Evolutionary conservation across 2,113 vertebrate species (phyloP).

Genomic region (Gallinago paraguaiae): DNA sequence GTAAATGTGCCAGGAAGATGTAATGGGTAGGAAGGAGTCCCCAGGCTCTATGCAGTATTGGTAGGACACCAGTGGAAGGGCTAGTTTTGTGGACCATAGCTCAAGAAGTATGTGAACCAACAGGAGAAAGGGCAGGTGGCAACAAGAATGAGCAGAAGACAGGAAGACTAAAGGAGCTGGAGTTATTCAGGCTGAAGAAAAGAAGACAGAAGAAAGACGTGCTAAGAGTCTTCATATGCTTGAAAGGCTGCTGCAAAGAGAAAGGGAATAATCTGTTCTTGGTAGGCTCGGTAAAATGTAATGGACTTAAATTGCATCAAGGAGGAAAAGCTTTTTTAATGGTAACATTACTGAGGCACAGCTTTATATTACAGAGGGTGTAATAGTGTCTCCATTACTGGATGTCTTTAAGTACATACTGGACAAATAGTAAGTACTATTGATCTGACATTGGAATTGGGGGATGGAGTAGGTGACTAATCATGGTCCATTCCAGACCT

Average conservation of each 20-base stretch:
- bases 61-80: not conserved
- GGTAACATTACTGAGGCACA: conserved; percentile 34
- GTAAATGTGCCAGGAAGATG: not conserved
- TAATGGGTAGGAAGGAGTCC: not conserved
- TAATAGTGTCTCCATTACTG: conserved; percentile 20
- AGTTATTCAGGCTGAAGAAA: not conserved
- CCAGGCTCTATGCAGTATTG: not conserved
- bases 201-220: not conserved
- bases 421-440: conserved; percentile 27
- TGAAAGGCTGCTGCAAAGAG: not conserved
- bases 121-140: not conserved
- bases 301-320: conserved; percentile 43
- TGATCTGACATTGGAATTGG: conserved; percentile 41
- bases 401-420: not conserved
- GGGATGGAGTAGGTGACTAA: not conserved
- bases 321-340: conserved; percentile 36
- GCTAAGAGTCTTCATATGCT: not conserved
- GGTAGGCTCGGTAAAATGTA: conserved; percentile 6
- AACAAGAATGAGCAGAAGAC: not conserved
- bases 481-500: not conserved
- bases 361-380: not conserved
- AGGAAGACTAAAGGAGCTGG: not conserved
- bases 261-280: not conserved
- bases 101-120: not conserved
- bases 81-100: not conserved